Conservation (phyloP, 2,797 vertebrate species). For the Prionace glauca region DNA sequence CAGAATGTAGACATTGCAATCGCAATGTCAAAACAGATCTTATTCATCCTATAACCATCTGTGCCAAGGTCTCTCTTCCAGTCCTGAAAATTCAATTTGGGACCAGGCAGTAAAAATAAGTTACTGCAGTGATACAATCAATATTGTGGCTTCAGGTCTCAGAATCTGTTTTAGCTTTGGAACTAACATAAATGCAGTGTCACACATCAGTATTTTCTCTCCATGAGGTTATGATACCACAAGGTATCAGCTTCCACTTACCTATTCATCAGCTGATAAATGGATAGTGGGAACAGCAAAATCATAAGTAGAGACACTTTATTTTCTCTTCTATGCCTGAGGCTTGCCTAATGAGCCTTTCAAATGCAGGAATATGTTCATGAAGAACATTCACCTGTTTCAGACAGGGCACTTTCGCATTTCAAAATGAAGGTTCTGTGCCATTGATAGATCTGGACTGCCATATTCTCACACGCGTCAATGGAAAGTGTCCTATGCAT, state of each 20-base stretch:
- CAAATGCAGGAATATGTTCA: neutral
- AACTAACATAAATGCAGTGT: neutral
- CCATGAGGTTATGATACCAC: neutral
- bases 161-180: neutral
- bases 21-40: neutral
- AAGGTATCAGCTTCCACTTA: neutral
- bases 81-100: slow-evolving; percentile 1
- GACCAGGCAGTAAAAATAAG: neutral
- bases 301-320: too few relatives aligned
- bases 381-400: neutral
- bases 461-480: neutral
- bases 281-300: neutral
- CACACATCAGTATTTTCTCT: neutral
- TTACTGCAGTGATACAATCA: neutral
- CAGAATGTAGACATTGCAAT: neutral
- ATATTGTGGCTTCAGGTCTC: neutral
- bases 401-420: neutral
- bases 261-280: neutral
- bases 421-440: neutral
- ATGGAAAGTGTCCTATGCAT: neutral
- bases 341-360: neutral
- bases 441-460: neutral
- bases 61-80: neutral
- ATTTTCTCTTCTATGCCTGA: neutral
- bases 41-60: slow-evolving; percentile 1